Conservation (phyloP, 2,888 invertebrate species). For the Ormyrus rosae region DNA sequence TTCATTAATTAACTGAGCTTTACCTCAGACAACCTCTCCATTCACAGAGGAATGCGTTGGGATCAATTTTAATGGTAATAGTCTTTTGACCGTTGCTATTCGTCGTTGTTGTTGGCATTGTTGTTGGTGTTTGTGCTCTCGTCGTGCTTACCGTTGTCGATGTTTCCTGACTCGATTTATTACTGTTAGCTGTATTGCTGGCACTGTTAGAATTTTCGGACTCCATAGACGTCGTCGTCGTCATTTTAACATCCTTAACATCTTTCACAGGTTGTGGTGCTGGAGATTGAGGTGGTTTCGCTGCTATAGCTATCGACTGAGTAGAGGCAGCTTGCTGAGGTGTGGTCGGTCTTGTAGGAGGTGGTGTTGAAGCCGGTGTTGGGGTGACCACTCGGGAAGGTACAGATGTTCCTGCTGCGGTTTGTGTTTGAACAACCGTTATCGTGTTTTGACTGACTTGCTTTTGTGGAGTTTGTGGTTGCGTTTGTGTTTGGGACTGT, state of each 20-base stretch:
- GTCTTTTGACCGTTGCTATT: constrained; percentile 66
- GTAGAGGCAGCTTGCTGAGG: constrained; percentile 74
- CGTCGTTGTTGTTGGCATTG: not conserved
- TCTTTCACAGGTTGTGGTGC: constrained; percentile 29
- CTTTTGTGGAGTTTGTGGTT: constrained; percentile 2
- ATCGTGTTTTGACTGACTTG: constrained; percentile 11
- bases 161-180: constrained; percentile 61
- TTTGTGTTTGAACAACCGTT: constrained; percentile 67
- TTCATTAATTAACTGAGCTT: constrained; percentile 26
- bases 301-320: constrained; percentile 59
- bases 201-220: constrained; percentile 53
- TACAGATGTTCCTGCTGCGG: constrained; percentile 64
- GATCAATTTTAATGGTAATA: constrained; percentile 73
- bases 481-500: constrained; percentile 10
- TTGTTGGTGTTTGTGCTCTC: constrained; percentile 27
- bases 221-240: constrained; percentile 69
- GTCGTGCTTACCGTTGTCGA: constrained; percentile 1
- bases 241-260: constrained; percentile 63
- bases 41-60: constrained; percentile 83
- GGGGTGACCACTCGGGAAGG: constrained; percentile 72
- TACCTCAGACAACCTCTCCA: constrained; percentile 91
- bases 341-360: constrained; percentile 77
- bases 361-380: constrained; percentile 72
- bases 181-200: constrained; percentile 15
- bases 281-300: constrained; percentile 28